These are phyloP conservation scores for Eulithis testata DNA, from an alignment of 2,888 invertebrate genomes.

Conservation along the genomic window DNA sequence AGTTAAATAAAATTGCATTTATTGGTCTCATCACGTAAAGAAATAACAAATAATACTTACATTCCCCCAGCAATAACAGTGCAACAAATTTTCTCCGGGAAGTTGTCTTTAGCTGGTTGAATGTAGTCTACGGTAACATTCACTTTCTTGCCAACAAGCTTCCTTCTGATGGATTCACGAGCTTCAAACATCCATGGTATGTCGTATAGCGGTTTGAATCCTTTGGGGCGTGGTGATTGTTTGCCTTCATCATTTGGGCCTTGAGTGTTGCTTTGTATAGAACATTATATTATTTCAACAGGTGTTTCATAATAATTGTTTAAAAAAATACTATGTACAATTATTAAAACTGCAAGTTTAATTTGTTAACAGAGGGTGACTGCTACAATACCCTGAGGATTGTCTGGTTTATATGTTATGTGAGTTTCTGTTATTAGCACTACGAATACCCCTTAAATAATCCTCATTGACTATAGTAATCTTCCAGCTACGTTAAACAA, in stretches of 20 bases:
- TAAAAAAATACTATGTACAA: too few relatives aligned
- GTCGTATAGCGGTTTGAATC: constrained; percentile 96
- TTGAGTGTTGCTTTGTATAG: constrained; percentile 65
- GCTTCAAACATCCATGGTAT: constrained; percentile 99
- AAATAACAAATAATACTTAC: constrained; percentile 56
- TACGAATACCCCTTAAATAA: too few relatives aligned
- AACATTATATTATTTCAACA: constrained; percentile 7
- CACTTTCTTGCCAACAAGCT: constrained; percentile 97
- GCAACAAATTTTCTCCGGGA: constrained; percentile 98
- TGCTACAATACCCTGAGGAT: too few relatives aligned
- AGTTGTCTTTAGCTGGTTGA: constrained; percentile 96
- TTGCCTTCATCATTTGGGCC: constrained; percentile 86
- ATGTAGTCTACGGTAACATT: constrained; percentile 97
- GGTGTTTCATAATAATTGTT: too few relatives aligned
- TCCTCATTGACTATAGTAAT: too few relatives aligned
- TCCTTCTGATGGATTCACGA: constrained; percentile 97
- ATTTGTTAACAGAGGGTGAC: too few relatives aligned
- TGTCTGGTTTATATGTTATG: too few relatives aligned
- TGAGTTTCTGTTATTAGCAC: too few relatives aligned
- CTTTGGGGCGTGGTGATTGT: constrained; percentile 87
- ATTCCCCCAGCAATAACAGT: constrained; percentile 91
- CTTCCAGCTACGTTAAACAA: too few relatives aligned
- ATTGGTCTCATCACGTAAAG: too few relatives aligned
- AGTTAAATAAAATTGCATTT: too few relatives aligned
- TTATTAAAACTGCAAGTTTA: too few relatives aligned